Conservation (phyloP, 2,797 vertebrate species). For the Mormyrops boulengeri region DNA sequence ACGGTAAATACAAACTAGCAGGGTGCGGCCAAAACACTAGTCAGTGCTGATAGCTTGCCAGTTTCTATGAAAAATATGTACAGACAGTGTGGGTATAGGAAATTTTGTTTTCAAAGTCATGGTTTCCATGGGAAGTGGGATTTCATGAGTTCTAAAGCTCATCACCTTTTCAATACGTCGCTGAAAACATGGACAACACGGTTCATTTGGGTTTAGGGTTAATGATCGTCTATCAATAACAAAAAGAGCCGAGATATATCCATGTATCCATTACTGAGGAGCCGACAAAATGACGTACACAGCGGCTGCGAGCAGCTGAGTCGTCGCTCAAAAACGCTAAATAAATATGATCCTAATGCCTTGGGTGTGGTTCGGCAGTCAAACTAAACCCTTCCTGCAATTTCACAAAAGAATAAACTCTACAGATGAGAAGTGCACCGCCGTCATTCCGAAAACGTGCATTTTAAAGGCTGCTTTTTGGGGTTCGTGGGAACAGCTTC, state of each 20-base stretch:
- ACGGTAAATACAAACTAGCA: background rate
- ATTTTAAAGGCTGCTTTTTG: background rate
- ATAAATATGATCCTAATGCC: slow-evolving; percentile 44
- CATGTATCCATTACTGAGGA: background rate
- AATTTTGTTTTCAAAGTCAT: background rate
- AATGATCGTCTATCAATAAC: background rate
- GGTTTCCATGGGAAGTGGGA: background rate
- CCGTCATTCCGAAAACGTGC: background rate
- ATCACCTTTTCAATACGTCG: background rate
- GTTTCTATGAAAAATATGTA: background rate
- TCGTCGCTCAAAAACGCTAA: background rate
- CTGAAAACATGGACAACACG: background rate
- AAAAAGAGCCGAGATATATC: background rate
- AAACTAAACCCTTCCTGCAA: slow-evolving; percentile 48
- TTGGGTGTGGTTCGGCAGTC: slow-evolving; percentile 50
- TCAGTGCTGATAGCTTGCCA: background rate
- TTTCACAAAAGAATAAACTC: slow-evolving; percentile 26
- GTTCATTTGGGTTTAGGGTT: background rate
- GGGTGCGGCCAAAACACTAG: background rate
- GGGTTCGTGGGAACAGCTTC: background rate
- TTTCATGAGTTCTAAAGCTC: background rate
- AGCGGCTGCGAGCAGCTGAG: background rate
- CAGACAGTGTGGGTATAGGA: background rate
- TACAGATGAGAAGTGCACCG: background rate
- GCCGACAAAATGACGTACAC: background rate